These are phyloP conservation scores for Phymatocera aterrima DNA, from an alignment of 2,888 invertebrate genomes.

Conservation along the genomic window DNA sequence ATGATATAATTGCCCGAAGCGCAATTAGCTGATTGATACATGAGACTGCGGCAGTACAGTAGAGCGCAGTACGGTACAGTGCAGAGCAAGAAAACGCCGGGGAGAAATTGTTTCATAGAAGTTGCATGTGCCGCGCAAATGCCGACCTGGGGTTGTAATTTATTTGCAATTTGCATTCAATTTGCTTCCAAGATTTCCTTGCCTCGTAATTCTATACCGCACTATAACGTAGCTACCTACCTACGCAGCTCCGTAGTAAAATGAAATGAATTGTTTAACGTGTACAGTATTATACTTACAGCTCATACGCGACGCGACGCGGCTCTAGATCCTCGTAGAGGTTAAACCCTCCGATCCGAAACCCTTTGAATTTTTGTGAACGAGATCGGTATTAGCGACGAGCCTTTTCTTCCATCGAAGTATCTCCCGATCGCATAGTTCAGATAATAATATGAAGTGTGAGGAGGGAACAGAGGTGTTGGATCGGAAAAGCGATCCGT, in stretches of 20 bases:
- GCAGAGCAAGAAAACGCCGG: conserved; percentile 48
- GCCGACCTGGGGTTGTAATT: conserved; percentile 61
- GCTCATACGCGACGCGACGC: neutral
- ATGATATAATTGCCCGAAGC: conserved; percentile 63
- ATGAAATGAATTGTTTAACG: conserved; percentile 42
- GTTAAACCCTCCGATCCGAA: neutral
- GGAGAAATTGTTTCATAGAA: conserved; percentile 63
- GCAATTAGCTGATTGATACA: conserved; percentile 66
- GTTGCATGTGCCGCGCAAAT: conserved; percentile 62
- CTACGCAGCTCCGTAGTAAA: too few species aligned
- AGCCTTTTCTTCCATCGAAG: neutral
- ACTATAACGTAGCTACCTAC: too few species aligned
- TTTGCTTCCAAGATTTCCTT: conserved; percentile 60
- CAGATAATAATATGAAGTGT: neutral
- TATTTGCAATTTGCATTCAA: conserved; percentile 67
- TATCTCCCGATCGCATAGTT: conserved; percentile 2
- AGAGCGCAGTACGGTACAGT: too few species aligned
- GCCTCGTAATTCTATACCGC: neutral
- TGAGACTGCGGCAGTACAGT: conserved; percentile 53
- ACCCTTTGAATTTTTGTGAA: neutral
- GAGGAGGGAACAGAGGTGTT: neutral
- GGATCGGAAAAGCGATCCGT: neutral
- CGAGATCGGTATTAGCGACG: neutral
- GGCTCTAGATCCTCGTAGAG: neutral
- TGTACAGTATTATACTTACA: too few species aligned